Evolutionary conservation across 2,113 vertebrate species (phyloP).

Genomic region (Rhinoderma darwinii): DNA sequence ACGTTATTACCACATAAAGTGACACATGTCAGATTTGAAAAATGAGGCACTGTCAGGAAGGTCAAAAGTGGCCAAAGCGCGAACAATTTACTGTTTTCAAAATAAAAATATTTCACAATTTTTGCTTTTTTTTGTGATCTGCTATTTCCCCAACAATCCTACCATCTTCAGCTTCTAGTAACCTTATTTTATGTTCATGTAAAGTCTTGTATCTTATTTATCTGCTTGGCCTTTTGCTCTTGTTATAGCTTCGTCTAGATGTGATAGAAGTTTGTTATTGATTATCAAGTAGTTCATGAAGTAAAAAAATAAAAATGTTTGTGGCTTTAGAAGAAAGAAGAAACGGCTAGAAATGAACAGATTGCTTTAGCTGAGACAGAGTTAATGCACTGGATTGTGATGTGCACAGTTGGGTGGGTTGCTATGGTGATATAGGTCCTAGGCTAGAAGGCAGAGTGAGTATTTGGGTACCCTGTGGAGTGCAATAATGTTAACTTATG

Average conservation of each 20-base stretch:
- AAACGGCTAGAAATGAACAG: not conserved
- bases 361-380: conserved; percentile 6
- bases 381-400: conserved; percentile 46
- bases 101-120: no score
- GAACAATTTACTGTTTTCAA: no score
- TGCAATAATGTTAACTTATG: conserved; percentile 56
- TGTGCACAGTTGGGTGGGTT: conserved; percentile 54
- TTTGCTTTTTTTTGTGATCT: not conserved
- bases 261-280: not conserved
- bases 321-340: not conserved
- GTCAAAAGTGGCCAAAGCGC: no score
- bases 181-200: not conserved
- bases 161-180: not conserved
- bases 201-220: not conserved
- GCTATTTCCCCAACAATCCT: not conserved
- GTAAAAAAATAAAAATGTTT: not conserved
- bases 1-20: no score
- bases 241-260: not conserved
- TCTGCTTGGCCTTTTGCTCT: not conserved
- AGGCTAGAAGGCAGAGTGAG: conserved; percentile 48
- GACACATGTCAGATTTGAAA: no score
- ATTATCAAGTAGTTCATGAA: not conserved
- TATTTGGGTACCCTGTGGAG: conserved; percentile 50
- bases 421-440: conserved; percentile 54
- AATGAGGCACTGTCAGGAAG: no score